These are phyloP conservation scores for Tigriopus californicus DNA, from an alignment of 2,888 invertebrate genomes.

Conservation along the genomic window DNA sequence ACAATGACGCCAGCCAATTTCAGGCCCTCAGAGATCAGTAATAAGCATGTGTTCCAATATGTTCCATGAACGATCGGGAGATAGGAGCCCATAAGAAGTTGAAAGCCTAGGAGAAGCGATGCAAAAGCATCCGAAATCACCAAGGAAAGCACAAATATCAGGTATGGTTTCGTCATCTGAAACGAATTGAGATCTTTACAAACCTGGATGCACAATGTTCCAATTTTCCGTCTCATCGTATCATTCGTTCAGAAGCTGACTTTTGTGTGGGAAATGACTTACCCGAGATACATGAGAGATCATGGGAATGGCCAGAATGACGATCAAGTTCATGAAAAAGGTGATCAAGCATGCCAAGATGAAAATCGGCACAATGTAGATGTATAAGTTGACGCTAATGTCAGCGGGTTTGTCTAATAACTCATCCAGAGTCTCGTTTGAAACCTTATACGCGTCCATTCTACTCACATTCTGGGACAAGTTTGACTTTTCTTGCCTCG, in stretches of 20 bases:
- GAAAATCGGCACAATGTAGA: background rate
- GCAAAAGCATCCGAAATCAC: slow-evolving; percentile 4
- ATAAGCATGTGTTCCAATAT: background rate
- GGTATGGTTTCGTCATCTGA: background rate
- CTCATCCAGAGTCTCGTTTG: too few species aligned
- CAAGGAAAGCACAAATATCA: background rate
- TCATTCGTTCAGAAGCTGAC: too few species aligned
- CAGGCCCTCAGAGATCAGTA: background rate
- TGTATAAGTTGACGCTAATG: background rate
- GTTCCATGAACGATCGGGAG: background rate
- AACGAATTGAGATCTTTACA: background rate
- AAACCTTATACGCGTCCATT: too few species aligned
- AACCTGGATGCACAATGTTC: too few species aligned
- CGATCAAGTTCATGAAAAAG: background rate
- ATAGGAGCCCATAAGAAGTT: slow-evolving; percentile 1
- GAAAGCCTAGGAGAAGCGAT: background rate
- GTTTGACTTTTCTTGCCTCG: too few species aligned
- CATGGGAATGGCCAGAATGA: background rate
- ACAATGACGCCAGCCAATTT: background rate
- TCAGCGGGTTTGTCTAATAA: too few species aligned
- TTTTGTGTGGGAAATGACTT: background rate
- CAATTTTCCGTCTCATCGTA: too few species aligned
- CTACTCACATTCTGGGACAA: too few species aligned
- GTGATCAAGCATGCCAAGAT: background rate
- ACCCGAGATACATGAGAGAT: background rate